Evolutionary conservation across 1,140 invertebrate genomes (phyloP).

Genomic region (Bombus impatiens): DNA sequence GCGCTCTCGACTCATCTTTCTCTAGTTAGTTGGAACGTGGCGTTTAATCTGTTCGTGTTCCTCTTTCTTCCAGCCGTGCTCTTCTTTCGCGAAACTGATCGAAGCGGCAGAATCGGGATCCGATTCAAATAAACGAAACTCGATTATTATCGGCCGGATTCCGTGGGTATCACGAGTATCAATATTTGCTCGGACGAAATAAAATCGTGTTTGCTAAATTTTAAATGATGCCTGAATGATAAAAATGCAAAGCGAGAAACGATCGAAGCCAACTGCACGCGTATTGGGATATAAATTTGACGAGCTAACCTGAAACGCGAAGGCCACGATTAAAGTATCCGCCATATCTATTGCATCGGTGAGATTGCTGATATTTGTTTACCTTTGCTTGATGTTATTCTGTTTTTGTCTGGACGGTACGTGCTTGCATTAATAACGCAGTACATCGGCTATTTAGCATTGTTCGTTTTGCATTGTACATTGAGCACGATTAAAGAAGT

Average conservation of each 20-base stretch:
- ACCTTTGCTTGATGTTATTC: neutral
- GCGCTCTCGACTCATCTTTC: slow-evolving; percentile 6
- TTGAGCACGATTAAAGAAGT: no score
- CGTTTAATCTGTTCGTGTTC: neutral
- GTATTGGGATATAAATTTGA: slow-evolving; percentile 12
- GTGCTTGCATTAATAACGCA: no score
- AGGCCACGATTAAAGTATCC: neutral
- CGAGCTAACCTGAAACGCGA: neutral
- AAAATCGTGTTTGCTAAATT: slow-evolving; percentile 46
- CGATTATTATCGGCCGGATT: slow-evolving; percentile 35
- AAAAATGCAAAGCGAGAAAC: slow-evolving; percentile 5
- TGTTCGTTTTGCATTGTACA: no score
- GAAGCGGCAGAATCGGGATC: neutral
- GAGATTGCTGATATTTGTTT: slow-evolving; percentile 15
- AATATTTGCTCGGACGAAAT: slow-evolving; percentile 49
- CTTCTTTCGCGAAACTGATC: neutral
- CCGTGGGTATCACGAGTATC: slow-evolving; percentile 19
- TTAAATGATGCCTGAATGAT: slow-evolving; percentile 22
- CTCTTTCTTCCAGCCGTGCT: neutral
- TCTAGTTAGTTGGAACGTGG: neutral
- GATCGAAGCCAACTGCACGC: no score
- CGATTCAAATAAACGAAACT: slow-evolving; percentile 50
- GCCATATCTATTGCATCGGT: neutral
- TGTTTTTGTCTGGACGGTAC: no score
- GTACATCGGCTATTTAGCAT: no score